These are phyloP conservation scores for Poecile atricapillus DNA, from an alignment of 2,113 vertebrate species.

Conservation along the genomic window DNA sequence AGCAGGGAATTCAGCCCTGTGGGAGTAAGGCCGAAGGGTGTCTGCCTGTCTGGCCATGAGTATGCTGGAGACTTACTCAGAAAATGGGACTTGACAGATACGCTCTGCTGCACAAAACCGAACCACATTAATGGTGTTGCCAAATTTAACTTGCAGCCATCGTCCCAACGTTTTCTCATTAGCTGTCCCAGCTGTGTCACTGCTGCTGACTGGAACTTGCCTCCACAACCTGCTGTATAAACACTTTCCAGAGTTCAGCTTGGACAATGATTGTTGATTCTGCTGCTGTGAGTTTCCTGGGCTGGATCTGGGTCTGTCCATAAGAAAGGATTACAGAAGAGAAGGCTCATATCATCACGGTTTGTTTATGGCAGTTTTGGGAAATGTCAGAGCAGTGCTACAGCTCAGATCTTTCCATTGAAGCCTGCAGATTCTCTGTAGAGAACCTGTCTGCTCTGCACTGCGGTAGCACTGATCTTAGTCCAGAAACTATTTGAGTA, in stretches of 20 bases:
- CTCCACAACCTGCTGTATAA: neutral
- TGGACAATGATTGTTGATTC: neutral
- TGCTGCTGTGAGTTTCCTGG: neutral
- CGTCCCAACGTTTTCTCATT: neutral
- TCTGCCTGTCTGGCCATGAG: neutral
- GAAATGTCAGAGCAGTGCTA: accelerated
- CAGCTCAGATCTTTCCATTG: neutral
- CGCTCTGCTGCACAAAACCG: neutral
- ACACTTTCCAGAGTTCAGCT: neutral
- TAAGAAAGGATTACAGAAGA: neutral
- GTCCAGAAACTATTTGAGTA: neutral
- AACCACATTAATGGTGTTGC: neutral
- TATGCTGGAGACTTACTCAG: neutral
- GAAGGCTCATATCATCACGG: neutral
- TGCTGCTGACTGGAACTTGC: neutral
- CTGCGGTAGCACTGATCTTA: constrained; percentile 4
- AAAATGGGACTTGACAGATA: neutral
- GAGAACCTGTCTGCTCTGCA: neutral
- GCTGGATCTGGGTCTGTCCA: neutral
- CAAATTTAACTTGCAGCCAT: neutral
- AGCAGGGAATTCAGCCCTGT: neutral
- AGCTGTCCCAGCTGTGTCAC: neutral
- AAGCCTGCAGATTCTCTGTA: neutral
- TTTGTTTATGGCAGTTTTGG: neutral
- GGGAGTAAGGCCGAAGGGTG: neutral